Evolutionary conservation across 2,888 invertebrate genomes (phyloP), one percentile per base, ranked within the genome.

Genomic region (Odiellus spinosus): DNA sequence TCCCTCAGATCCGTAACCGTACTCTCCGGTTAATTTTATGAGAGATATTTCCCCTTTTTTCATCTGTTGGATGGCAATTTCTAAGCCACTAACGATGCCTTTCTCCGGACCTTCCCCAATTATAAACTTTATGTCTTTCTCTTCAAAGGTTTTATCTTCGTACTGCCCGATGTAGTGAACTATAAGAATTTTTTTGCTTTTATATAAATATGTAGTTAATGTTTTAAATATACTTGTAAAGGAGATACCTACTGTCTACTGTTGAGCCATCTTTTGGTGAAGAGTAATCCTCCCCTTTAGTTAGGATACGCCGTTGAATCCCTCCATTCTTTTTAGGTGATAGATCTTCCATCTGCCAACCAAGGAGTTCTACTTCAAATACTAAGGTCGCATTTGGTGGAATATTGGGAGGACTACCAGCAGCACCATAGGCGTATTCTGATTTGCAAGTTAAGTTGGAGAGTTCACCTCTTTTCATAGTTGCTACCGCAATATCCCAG

Each of bases 401-500:
- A 57, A 96, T 93, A 60, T 76, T 81, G 2, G 91, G 90, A 1
- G 82, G 82, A 59, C 78, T 80, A 47, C 91, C 93, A 20, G 66
- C 63, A 53, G 74, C 74, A 4, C 93, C 93, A 62, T 95, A 95
- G 0, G 87, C 95, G 69, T 90, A 95, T 50, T 86, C 78, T 0
- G 91, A 74, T 44, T 80, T 78, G 68, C 91, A 88, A 1, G 80
- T 84, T 43, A 96, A 67, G 45, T 77, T 71, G 42, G 85, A 81
- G 44, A 81, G 71, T 67, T 95, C 93, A 0, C 86, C 85, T 58
- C 78, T 79, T 66, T 80, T 84, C 96, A 98, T 96, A 0, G 86
- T 82, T 0, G 84, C 82, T 14, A 96, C 80, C 21, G 90, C 93
- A 55, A 86, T 73, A 60, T 96, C 95, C 84, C 93, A 96, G 67